Evolutionary conservation across 2,888 invertebrate genomes (phyloP), one percentile per base, ranked within the genome.

Genomic region (Meteorus colon): DNA sequence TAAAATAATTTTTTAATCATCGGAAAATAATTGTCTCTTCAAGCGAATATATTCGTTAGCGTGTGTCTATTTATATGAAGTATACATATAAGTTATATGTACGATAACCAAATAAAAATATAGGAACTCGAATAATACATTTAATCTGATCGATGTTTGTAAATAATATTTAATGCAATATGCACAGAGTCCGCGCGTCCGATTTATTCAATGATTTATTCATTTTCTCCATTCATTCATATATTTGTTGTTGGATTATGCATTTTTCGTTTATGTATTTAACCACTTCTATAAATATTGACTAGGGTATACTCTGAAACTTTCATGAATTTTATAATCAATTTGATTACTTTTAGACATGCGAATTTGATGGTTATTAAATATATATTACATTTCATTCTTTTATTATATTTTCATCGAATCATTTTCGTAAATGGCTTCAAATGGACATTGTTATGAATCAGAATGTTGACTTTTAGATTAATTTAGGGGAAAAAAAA

Each of bases 1-100:
- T 31, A 31, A 31, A 16, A 63, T 63, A 63, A 63, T 63, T 55
- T 55, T 55, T 55, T 55, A 55, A 55, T 55, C 24, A 19, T 55
- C 19, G 10, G n/a, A 55, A 55, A 55, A 55, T 55, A 8, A 19
- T 55, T 55, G 55, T 55, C 55, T 19, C 55, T 55, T 55, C n/a
- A 19, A 24, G 41, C 19, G 19, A 48, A 48, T 16, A 48, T 48
- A 48, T n/a, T 48, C n/a, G n/a, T 48, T 48, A n/a, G n/a, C 48
- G 48, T 48, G 48, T 48, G 48, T 48, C 4, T 48, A n/a, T 48
- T n/a, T 48, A 48, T n/a, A 48, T 48, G 16, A 48, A 41, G 8
- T 48, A 48, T 55, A 55, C n/a, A 8, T 10, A 24, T 55, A 55
- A 34, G 34, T 34, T 19, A 55, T 19, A 24, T 19, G 19, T 19